Conservation (phyloP, 53 echinoderm and acorn worm species). For the Actinopyga echinites region DNA sequence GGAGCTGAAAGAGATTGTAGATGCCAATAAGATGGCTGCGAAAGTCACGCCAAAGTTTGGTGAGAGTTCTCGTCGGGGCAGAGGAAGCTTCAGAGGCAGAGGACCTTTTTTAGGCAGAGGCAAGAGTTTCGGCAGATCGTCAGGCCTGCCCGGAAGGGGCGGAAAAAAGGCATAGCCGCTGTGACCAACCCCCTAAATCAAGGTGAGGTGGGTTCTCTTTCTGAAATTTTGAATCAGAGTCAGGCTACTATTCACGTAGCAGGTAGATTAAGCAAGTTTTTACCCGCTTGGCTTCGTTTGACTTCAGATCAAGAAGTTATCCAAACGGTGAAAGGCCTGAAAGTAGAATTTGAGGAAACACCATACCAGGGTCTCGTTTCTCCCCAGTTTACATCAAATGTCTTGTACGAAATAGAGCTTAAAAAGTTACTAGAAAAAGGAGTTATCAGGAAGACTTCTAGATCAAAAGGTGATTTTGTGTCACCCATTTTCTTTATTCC, state of each 20-base stretch:
- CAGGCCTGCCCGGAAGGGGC: not conserved
- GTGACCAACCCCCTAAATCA: not conserved
- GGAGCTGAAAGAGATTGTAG: not conserved
- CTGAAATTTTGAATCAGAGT: conserved; percentile 1
- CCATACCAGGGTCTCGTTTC: conserved; percentile 7
- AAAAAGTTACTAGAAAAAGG: conserved; percentile 20
- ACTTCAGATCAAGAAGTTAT: conserved; percentile 35
- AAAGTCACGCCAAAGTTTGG: not conserved
- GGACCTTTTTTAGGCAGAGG: conserved; percentile 7
- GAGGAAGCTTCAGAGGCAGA: conserved; percentile 2
- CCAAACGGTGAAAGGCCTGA: conserved; percentile 2
- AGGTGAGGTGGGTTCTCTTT: conserved; percentile 11
- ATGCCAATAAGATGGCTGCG: conserved; percentile 3
- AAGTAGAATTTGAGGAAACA: conserved; percentile 31
- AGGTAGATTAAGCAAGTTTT: conserved; percentile 29
- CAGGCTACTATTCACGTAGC: not conserved
- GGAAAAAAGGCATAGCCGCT: not conserved
- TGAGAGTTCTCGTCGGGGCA: not conserved
- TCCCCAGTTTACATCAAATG: conserved; percentile 20
- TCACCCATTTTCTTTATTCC: conserved; percentile 29
- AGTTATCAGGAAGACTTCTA: conserved; percentile 12
- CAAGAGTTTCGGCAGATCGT: not conserved
- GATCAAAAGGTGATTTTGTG: conserved; percentile 22
- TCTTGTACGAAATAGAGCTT: conserved; percentile 2
- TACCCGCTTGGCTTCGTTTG: conserved; percentile 15